phyloP scores from a whole-genome alignment of 2,888 invertebrate species.

The Steinernema scapterisci region DNA sequence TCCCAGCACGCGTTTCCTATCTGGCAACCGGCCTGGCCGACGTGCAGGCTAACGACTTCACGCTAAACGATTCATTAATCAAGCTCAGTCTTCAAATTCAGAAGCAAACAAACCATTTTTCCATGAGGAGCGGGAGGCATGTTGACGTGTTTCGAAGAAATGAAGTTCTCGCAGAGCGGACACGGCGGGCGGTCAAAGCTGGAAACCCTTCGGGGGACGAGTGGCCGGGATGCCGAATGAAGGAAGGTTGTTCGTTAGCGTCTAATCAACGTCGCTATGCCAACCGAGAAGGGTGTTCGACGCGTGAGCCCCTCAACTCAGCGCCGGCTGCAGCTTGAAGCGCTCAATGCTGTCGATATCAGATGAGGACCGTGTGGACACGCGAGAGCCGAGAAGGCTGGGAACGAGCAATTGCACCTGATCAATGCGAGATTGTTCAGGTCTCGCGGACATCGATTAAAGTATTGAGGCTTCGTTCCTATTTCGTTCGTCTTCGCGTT shows the following conservation, averaged over 20 bases:
- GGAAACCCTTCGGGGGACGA: conserved; percentile 1
- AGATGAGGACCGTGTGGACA: too few relatives aligned
- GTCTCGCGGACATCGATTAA: too few relatives aligned
- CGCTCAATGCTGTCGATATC: too few relatives aligned
- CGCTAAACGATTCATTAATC: not conserved
- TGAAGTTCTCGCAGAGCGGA: conserved; percentile 5
- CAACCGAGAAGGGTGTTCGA: too few relatives aligned
- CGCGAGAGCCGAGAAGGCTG: too few relatives aligned
- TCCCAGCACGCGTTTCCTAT: conserved; percentile 56
- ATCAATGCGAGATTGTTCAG: too few relatives aligned
- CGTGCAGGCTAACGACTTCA: conserved; percentile 36
- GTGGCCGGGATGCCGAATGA: not conserved
- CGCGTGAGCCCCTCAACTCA: too few relatives aligned
- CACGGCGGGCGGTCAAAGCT: not conserved
- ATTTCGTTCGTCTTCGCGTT: too few relatives aligned
- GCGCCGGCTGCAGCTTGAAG: too few relatives aligned
- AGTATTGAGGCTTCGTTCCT: too few relatives aligned
- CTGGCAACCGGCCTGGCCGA: conserved; percentile 51
- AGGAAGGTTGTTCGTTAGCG: conserved; percentile 14
- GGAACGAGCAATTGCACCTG: too few relatives aligned
- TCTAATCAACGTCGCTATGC: too few relatives aligned
- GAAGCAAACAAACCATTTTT: not conserved
- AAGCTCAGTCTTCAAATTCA: not conserved
- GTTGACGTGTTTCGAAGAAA: not conserved
- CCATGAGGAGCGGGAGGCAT: conserved; percentile 22